These are phyloP conservation scores for Thermophis baileyi DNA, from an alignment of 2,113 vertebrate genomes.

Conservation along the genomic window DNA sequence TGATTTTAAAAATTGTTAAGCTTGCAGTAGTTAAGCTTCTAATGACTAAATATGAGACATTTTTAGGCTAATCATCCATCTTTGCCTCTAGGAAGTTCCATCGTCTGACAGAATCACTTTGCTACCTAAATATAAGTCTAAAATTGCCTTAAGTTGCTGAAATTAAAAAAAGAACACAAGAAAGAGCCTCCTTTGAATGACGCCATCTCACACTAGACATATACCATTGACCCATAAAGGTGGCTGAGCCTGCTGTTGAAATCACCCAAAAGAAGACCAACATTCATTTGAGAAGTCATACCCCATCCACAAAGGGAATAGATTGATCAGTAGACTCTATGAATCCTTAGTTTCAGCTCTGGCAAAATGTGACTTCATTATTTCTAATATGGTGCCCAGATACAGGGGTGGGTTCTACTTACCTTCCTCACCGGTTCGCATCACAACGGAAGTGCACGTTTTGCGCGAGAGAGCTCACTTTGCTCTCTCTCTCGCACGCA, in stretches of 20 bases:
- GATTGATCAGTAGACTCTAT: background rate
- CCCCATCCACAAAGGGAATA: background rate
- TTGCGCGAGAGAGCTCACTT: too few species aligned
- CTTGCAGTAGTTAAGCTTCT: background rate
- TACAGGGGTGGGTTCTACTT: too few species aligned
- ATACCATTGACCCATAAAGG: background rate
- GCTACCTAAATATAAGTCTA: background rate
- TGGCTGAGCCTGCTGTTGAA: background rate
- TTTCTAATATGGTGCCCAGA: background rate
- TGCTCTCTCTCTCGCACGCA: too few species aligned
- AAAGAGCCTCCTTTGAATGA: background rate
- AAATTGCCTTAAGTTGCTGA: background rate
- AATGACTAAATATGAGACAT: background rate
- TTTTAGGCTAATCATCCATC: background rate
- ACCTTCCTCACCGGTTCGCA: too few species aligned
- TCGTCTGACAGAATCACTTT: background rate
- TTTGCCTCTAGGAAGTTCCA: background rate
- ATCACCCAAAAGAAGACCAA: too few species aligned
- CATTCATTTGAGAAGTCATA: background rate
- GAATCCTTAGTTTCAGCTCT: background rate
- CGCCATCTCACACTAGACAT: background rate
- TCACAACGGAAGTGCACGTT: too few species aligned
- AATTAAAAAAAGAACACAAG: background rate
- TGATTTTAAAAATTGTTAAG: background rate
- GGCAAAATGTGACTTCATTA: background rate